Evolutionary conservation across 2,888 invertebrate genomes (phyloP), one percentile per base, ranked within the genome.

Genomic region (Dicyrtomina minuta): DNA sequence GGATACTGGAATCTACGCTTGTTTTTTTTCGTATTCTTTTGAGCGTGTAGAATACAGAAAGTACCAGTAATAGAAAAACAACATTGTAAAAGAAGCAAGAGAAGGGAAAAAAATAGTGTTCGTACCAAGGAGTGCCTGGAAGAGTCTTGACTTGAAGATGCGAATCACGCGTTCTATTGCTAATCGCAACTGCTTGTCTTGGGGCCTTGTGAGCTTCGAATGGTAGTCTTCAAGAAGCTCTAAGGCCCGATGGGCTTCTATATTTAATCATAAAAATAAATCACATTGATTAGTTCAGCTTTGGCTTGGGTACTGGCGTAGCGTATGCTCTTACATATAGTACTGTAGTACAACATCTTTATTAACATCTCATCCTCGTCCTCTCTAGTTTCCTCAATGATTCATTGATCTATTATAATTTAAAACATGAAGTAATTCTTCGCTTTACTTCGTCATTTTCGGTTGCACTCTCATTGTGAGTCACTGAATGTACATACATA

Each of bases 221-320:
- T 97, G 96, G 84, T 97, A 99, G 83, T 98, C 98, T 86, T 98
- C 98, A 81, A 99, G 88, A 81, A 97, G 87, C 87, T 98, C 98
- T 82, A 99, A 87, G 76, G 98, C 98, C 83, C 96, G 90, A 84
- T 98, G 98, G 84, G 98, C 97, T 86, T 96, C 96, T 93, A 88
- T 64, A 84, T n/a, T n/a, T n/a, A 85, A 80, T 77, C 80, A 79
- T 60, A 67, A 65, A 66, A 70, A 70, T 26, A 72, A 55, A 24
- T 17, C 17, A 56, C 22, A 56, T 46, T 46, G 17, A 33, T 33
- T 33, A 33, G 33, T 33, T 33, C 8, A 33, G 33, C 8, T 33
- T 33, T n/a, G n/a, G n/a, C n/a, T n/a, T n/a, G n/a, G n/a, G n/a
- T n/a, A n/a, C n/a, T n/a, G n/a, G n/a, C n/a, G n/a, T n/a, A n/a